Evolutionary conservation across 2,888 invertebrate genomes (phyloP), one percentile per base, ranked within the genome.

Genomic region (Cerastis rubricosa): DNA sequence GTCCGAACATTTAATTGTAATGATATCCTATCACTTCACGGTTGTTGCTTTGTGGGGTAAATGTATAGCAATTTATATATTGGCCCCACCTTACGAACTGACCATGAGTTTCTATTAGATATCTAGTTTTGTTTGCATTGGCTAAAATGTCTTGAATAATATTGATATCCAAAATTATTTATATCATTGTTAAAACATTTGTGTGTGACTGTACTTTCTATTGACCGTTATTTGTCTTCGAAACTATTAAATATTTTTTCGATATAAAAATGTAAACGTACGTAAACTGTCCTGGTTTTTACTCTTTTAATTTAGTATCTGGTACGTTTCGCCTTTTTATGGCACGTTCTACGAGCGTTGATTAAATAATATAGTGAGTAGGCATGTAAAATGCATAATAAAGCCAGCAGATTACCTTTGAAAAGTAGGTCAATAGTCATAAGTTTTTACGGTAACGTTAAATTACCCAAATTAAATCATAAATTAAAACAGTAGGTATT

Each of bases 351-450:
- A 45, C 1, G 14, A 6, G 40, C 6, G 22, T 74, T 63, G 5
- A 51, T 29, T 43, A 25, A 45, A 63, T 66, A 25, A 45, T 51
- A 14, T 22, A 19, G 1, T 29, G 3, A 7, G 14, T 35, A 17
- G 0, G 6, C 57, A 68, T 22, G 45, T 69, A 63, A 69, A 45
- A 59, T 69, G 61, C 22, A 61, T 85, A 81, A 77, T 81, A 78
- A 78, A 72, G 57, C 49, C 78, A 76, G 81, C 67, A 78, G 71
- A 78, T 86, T 61, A 61, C 87, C 87, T 88, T 85, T 75, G 8
- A 64, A 86, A 86, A 68, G 84, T 73, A 78, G 88, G 88, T 86
- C 74, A 88, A n/a, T 29, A 75, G 67, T 51, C 71, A 68, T 40
- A 69, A 73, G 14, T 65, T 63, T 67, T 75, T 35, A 74, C 84